Evolutionary conservation across 2,797 vertebrate species (phyloP), one percentile per base, ranked within the genome.

Genomic region (Vipera latastei): DNA sequence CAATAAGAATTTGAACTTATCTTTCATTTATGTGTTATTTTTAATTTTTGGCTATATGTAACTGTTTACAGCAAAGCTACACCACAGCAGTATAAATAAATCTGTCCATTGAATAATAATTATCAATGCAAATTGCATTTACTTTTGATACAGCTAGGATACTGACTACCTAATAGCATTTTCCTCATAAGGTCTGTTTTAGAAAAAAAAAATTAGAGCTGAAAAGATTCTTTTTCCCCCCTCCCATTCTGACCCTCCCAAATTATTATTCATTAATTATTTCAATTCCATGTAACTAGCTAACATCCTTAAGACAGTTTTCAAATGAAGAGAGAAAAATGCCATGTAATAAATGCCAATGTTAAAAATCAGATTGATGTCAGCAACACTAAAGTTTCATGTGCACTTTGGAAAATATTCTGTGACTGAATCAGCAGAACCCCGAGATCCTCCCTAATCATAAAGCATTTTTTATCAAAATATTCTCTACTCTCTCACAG

Each of bases 31-130:
- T 65, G 0, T 0, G 1, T 91, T 32, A 0, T 25, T 60, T 25
- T 94, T 69, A 0, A 32, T 6, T 48, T 94, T 25, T 69, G 90
- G 20, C 7, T 26, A 88, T 60, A 86, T 89, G 1, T 22, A 88
- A 91, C n/a, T 93, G 0, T 88, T 94, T 94, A n/a, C 94, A 95
- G 93, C 90, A 88, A 96, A 95, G 3, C 0, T 44, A 92, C 53
- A 53, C 14, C 73, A 69, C 2, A 85, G 12, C 48, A 89, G 13
- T 91, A 86, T 92, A 95, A 94, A 86, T 89, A 94, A 92, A 32
- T 59, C 88, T n/a, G 78, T 88, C 61, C n/a, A 26, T 88, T 94
- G 44, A 91, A 28, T 60, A 86, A 86, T 78, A 89, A 44, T 86
- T 73, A 4, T 1, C 14, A 83, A 91, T 59, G 6, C 32, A n/a